Percentiles rank a stretch among this genome's conserved stretches.
phyloP scores from a whole-genome alignment of 2,888 invertebrate species.

The Campopleginae sp. region DNA sequence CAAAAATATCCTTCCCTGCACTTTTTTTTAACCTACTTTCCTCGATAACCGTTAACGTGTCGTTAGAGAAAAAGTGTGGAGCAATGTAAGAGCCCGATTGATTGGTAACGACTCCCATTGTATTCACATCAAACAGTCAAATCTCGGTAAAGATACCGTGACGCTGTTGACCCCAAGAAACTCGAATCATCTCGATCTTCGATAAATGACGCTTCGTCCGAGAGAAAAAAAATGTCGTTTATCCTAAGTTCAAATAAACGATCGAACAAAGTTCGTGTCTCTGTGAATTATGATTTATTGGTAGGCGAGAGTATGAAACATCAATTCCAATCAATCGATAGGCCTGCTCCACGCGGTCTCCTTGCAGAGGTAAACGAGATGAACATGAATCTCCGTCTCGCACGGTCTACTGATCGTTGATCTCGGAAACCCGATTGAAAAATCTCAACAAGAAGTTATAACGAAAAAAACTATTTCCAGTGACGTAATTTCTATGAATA shows the following conservation, averaged over 20 bases:
- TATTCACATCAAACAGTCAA: slow-evolving; percentile 20
- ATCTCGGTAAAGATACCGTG: slow-evolving; percentile 3
- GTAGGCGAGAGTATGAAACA: slow-evolving; percentile 29
- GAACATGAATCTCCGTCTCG: slow-evolving; percentile 8
- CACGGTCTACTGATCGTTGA: not conserved
- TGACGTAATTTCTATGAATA: not conserved
- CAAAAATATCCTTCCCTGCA: not conserved
- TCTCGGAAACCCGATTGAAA: not conserved
- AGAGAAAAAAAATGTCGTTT: slow-evolving; percentile 21
- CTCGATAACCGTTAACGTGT: not conserved
- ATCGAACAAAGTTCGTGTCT: not conserved
- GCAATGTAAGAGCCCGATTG: not conserved
- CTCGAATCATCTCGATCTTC: slow-evolving; percentile 18
- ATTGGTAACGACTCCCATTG: slow-evolving; percentile 27
- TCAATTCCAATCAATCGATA: slow-evolving; percentile 65
- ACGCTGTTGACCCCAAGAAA: slow-evolving; percentile 20
- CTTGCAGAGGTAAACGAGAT: not conserved
- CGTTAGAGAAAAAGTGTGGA: slow-evolving; percentile 1
- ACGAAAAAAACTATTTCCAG: not conserved
- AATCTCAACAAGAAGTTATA: not conserved
- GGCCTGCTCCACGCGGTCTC: slow-evolving; percentile 9
- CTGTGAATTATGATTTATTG: slow-evolving; percentile 52
- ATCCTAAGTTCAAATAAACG: slow-evolving; percentile 1
- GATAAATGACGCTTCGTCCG: not conserved
- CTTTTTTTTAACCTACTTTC: not conserved